Evolutionary conservation across 2,113 vertebrate species (phyloP).

Genomic region (Austrofundulus limnaeus): DNA sequence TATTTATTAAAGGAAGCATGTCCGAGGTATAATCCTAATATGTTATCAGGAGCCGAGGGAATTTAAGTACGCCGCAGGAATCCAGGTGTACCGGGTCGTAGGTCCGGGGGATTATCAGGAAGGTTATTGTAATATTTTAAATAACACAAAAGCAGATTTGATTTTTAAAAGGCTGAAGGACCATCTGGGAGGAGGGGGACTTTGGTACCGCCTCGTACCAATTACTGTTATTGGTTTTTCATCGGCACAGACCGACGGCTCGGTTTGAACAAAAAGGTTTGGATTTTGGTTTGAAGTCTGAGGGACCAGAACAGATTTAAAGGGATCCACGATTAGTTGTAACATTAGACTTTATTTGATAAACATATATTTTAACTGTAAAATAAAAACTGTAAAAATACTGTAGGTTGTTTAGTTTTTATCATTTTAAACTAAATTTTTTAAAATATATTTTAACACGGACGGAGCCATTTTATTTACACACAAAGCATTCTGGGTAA

Average conservation of each 20-base stretch:
- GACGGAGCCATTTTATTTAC: too few relatives aligned
- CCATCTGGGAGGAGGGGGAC: slow-evolving; percentile 71
- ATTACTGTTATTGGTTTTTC: slow-evolving; percentile 75
- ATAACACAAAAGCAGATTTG: slow-evolving; percentile 93
- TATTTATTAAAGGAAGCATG: slow-evolving; percentile 85
- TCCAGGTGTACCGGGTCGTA: slow-evolving; percentile 90
- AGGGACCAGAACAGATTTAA: slow-evolving; percentile 58
- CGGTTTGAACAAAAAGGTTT: slow-evolving; percentile 54
- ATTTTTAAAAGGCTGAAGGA: slow-evolving; percentile 77
- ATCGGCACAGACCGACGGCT: slow-evolving; percentile 42
- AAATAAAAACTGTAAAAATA: too few relatives aligned
- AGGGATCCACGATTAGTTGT: too few relatives aligned
- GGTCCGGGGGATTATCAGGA: slow-evolving; percentile 86
- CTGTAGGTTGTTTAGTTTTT: too few relatives aligned
- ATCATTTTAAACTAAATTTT: too few relatives aligned
- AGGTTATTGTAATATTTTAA: slow-evolving; percentile 85
- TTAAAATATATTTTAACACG: too few relatives aligned
- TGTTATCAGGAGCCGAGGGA: slow-evolving; percentile 80
- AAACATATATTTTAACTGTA: too few relatives aligned
- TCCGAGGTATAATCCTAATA: slow-evolving; percentile 87
- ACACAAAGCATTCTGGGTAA: too few relatives aligned
- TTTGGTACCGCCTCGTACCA: slow-evolving; percentile 54
- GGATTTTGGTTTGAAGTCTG: slow-evolving; percentile 19
- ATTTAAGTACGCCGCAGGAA: slow-evolving; percentile 77
- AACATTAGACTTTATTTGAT: too few relatives aligned